Conservation (phyloP, 2,113 vertebrate species). For the Spheniscus mendiculus region DNA sequence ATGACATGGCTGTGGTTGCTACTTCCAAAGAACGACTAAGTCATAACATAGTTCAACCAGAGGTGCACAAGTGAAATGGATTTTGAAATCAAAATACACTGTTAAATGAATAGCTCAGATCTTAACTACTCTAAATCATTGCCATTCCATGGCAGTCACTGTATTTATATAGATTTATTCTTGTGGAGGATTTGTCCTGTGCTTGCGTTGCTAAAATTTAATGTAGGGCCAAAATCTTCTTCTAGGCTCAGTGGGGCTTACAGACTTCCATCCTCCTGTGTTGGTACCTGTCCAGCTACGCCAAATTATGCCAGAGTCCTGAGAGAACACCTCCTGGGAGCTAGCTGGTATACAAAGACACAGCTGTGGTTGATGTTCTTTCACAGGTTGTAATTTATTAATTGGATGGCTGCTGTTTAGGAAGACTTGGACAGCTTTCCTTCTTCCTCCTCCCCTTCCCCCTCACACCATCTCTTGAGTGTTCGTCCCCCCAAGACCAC, state of each 20-base stretch:
- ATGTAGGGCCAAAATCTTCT: not conserved
- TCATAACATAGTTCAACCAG: not conserved
- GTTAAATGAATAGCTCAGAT: not conserved
- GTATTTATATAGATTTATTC: not conserved
- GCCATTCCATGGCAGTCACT: not conserved
- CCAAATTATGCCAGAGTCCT: not conserved
- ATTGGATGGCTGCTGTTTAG: not conserved
- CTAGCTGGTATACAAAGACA: not conserved
- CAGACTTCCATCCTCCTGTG: not conserved
- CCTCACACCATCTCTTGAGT: not conserved
- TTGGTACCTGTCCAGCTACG: not conserved
- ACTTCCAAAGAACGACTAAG: not conserved
- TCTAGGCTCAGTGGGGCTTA: not conserved
- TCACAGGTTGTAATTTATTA: not conserved
- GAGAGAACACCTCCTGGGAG: not conserved
- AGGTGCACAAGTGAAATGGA: not conserved
- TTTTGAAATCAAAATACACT: slow-evolving; percentile 4
- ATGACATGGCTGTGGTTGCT: not conserved
- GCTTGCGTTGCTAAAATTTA: not conserved
- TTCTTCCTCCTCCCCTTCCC: not conserved
- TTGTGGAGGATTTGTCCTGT: not conserved
- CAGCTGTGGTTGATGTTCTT: not conserved
- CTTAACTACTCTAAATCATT: not conserved
- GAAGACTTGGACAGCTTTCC: not conserved
- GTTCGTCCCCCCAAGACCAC: not conserved